A percentile compares a stretch with the other conserved stretches of the same genome.
Evolutionary conservation across 2,113 vertebrate species (phyloP).

Genomic region (Rhombomys opimus): DNA sequence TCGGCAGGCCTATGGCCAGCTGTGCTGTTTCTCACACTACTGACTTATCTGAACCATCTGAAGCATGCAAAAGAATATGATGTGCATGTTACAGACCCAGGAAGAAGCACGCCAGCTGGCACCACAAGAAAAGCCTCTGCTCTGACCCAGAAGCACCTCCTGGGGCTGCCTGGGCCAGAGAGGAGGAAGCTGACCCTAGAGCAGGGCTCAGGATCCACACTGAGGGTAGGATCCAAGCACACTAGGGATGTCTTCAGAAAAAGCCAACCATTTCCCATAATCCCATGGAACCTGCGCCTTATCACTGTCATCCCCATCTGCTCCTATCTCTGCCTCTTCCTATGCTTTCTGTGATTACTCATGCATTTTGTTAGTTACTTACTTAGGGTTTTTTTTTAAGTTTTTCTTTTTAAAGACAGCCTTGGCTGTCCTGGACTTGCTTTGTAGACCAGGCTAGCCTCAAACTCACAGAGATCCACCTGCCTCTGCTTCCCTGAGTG

Average conservation of each 20-base stretch:
- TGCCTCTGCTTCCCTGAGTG: background rate
- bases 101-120: background rate
- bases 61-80: background rate
- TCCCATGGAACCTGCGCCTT: background rate
- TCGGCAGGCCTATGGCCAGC: background rate
- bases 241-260: background rate
- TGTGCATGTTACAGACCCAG: background rate
- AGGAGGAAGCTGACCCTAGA: accelerated
- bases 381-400: too few species aligned
- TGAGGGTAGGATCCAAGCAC: accelerated
- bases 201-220: accelerated
- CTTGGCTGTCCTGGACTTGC: too few species aligned
- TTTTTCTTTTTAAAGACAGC: too few species aligned
- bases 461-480: too few species aligned
- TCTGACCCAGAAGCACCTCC: background rate
- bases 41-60: background rate
- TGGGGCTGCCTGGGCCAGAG: background rate
- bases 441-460: too few species aligned
- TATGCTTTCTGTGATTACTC: too few species aligned
- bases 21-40: background rate
- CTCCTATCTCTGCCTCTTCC: background rate
- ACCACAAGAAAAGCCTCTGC: too few species aligned
- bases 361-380: background rate
- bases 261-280: accelerated
- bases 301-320: too few species aligned